Conservation (phyloP, 2,888 invertebrate species). For the Diaprepes abbreviatus region DNA sequence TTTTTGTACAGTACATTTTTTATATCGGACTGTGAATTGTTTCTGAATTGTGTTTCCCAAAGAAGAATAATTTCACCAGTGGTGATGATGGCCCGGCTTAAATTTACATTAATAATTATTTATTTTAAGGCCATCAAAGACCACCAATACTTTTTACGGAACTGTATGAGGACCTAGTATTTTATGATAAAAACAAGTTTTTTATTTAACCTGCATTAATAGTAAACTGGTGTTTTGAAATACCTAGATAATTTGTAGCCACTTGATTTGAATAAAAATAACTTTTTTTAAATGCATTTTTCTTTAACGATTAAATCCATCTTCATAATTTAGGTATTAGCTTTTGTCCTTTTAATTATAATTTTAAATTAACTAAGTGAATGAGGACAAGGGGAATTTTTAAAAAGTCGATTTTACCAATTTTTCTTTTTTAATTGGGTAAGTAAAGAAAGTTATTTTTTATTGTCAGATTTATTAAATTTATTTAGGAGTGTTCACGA, state of each 20-base stretch:
- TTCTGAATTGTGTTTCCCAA: conserved; percentile 19
- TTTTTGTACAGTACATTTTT: conserved; percentile 40
- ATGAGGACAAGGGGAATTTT: too few relatives aligned
- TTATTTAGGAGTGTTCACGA: too few relatives aligned
- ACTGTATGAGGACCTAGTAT: background rate
- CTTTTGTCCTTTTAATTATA: too few relatives aligned
- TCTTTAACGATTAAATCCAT: too few relatives aligned
- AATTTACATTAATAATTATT: background rate
- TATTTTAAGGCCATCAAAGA: background rate
- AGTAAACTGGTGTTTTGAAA: too few relatives aligned
- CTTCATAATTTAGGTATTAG: too few relatives aligned
- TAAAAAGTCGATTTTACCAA: too few relatives aligned
- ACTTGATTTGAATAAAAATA: background rate
- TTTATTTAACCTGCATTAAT: too few relatives aligned
- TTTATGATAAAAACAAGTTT: background rate
- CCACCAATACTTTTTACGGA: background rate
- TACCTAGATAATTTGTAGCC: background rate
- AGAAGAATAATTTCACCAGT: background rate
- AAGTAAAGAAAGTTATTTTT: too few relatives aligned
- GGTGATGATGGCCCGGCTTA: background rate
- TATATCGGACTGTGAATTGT: conserved; percentile 21
- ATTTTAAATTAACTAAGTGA: too few relatives aligned
- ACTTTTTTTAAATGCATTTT: background rate
- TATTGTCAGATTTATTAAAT: too few relatives aligned
- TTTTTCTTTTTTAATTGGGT: too few relatives aligned